phyloP scores from a whole-genome alignment of 2,888 invertebrate genomes.

The Oscheius sp. region DNA sequence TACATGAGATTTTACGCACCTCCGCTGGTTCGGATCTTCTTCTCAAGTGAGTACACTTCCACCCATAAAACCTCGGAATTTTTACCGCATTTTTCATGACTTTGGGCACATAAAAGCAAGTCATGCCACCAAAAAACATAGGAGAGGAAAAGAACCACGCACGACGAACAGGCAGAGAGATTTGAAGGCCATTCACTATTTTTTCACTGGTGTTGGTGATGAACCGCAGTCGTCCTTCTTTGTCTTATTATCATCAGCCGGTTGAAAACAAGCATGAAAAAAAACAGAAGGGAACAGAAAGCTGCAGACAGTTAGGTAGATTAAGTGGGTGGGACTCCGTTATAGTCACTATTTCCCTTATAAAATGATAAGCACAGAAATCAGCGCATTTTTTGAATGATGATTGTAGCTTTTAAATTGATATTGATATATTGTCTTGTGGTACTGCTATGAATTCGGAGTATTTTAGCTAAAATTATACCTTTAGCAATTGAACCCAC shows the following conservation, averaged over 20 bases:
- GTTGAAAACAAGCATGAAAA: background rate
- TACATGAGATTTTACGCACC: conserved; percentile 54
- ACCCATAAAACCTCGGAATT: background rate
- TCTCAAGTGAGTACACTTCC: conserved; percentile 42
- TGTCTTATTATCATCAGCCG: too few species aligned
- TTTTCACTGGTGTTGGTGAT: background rate
- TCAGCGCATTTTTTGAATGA: too few species aligned
- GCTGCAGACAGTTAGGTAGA: background rate
- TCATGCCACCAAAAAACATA: background rate
- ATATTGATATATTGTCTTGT: too few species aligned
- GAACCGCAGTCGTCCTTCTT: too few species aligned
- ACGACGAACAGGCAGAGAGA: too few species aligned
- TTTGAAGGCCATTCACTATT: background rate
- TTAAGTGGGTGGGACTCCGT: background rate
- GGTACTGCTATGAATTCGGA: too few species aligned
- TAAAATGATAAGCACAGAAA: background rate
- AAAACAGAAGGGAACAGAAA: conserved; percentile 3
- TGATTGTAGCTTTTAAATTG: too few species aligned
- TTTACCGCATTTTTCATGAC: background rate
- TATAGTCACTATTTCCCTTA: too few species aligned
- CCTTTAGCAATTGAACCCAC: too few species aligned
- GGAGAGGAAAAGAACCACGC: background rate
- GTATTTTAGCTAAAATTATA: too few species aligned
- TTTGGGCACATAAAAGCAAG: too few species aligned
- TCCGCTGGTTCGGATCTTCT: conserved; percentile 51